Evolutionary conservation across 2,888 invertebrate species (phyloP), one percentile per base, ranked within the genome.

Genomic region (Drosophila aldrichi): DNA sequence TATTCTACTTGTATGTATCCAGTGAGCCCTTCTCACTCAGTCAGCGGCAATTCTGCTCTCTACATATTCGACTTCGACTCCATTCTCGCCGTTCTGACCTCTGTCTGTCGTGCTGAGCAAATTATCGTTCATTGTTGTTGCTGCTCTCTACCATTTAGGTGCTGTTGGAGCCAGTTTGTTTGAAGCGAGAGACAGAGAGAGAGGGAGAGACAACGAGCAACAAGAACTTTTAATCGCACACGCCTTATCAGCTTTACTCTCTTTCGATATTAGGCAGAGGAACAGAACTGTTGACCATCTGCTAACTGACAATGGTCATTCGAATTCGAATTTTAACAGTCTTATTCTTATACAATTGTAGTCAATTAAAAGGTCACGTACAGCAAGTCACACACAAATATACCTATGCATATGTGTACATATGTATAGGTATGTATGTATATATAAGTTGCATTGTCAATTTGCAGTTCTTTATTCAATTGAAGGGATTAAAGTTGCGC

Each of bases 341-440:
- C 58, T 41, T 48, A 22, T 65, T 43, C 59, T 40, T 34, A 40
- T 61, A 65, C 61, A 76, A 77, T 77, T 69, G 41, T 64, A 68
- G 61, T 70, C 44, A 76, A 76, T 77, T 76, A 70, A 66, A 57
- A 70, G 76, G 76, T 77, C 76, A 69, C 29, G n/a, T 49, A 49
- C n/a, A 43, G 49, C 40, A 18, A 59, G 6, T 41, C 14, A 18
- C 29, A 43, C 18, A 22, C 25, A 34, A 56, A 22, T 20, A 7
- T 29, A 55, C 9, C 38, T 34, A 32, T 49, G 22, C 8, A 10
- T 22, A 32, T 14, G 5, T 32, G 22, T 25, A 16, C 12, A 7
- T 3, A 20, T 9, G 29, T 14, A 40, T 34, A 10, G 34, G 8
- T 36, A 16, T 36, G 20, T 51, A 18, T 34, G 1, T 7, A 12